Evolutionary conservation across 53 echinoderm and acorn worm species (phyloP), one percentile per base, ranked within the genome.

Genomic region (Echinarachnius parma): DNA sequence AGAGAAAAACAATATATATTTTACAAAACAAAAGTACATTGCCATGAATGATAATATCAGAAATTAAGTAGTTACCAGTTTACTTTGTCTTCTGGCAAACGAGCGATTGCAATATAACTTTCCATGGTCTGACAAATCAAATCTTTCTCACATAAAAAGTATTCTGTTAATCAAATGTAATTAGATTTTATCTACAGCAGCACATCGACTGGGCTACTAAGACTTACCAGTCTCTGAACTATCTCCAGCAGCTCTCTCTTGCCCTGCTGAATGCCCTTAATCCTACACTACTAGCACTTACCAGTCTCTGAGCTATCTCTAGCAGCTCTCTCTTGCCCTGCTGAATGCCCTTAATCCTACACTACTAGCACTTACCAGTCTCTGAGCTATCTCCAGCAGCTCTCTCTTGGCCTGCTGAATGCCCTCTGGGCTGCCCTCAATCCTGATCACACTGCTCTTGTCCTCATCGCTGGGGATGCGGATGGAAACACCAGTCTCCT

Each of bases 341-440:
- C 9, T 78, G 65, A 4, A 92, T 88, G 2, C 98, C 91, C 47
- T 92, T n/a, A n/a, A n/a, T n/a, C n/a, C n/a, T n/a, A n/a, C n/a
- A n/a, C n/a, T n/a, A n/a, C n/a, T n/a, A n/a, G n/a, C n/a, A n/a
- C 86, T 56, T 61, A 89, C 89, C 98, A 98, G 85, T 24, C 90
- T 86, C 19, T 77, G 82, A 22, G 90, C 88, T 59, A 98, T 72
- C 53, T 91, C 91, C 59, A 87, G 47, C 5, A 98, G 83, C 53
- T 98, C 91, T 21, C 57, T 77, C 91, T 92, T 98, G 50, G 98
- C 98, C 53, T 92, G 88, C 9, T 78, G 65, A 4, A 92, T 88
- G 2, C 98, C 91, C 47, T 92, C 90, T 14, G 88, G 88, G 48
- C 91, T 88, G 0, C 91, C 98, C 48, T 98, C 92, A 28, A 92